Evolutionary conservation across 1,140 invertebrate species (phyloP).

Genomic region (Anastrepha obliqua): DNA sequence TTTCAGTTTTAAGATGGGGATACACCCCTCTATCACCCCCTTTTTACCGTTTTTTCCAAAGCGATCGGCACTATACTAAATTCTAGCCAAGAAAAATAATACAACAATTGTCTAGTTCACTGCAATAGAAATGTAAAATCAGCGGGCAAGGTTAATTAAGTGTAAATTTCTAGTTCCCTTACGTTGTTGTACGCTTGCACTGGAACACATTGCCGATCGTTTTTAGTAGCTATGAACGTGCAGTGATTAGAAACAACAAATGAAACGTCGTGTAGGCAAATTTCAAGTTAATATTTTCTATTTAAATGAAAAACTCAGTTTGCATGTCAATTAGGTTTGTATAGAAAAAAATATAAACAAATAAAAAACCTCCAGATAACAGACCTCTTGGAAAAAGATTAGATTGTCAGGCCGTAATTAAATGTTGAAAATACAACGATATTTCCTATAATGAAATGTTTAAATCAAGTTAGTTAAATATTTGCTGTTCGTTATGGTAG

Average conservation of each 20-base stretch:
- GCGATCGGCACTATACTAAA: no score
- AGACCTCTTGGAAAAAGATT: no score
- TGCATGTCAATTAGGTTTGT: background rate
- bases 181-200: background rate
- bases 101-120: no score
- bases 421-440: no score
- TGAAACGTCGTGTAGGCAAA: background rate
- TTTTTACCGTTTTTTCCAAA: no score
- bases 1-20: no score
- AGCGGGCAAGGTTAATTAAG: constrained; percentile 20
- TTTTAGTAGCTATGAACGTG: background rate
- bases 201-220: background rate
- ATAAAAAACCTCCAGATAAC: background rate
- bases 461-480: no score
- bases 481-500: no score
- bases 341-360: background rate
- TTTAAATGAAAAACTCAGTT: background rate
- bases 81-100: no score
- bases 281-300: background rate
- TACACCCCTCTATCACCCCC: no score
- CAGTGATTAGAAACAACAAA: background rate
- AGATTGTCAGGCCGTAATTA: no score
- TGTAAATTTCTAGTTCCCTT: background rate
- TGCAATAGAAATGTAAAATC: background rate
- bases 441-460: no score